phyloP scores from a whole-genome alignment of 2,797 vertebrate species.

The Bufotes viridis region DNA sequence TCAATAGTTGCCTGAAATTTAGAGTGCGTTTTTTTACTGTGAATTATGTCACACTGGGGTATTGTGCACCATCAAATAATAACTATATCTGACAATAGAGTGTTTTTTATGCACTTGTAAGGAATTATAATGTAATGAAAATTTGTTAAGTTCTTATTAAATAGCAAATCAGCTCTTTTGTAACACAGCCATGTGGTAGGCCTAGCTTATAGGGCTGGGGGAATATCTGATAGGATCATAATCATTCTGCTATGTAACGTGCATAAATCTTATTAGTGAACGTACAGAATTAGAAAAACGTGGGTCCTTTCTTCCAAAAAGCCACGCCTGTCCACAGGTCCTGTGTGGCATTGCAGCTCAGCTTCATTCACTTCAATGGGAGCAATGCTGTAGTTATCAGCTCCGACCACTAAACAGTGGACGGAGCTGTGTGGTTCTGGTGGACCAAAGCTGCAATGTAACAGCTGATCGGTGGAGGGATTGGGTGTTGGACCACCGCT shows the following conservation, averaged over 20 bases:
- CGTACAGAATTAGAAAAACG: no score
- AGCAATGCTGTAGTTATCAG: no score
- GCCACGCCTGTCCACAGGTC: no score
- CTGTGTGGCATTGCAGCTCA: no score
- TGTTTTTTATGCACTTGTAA: background rate
- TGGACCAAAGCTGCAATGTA: no score
- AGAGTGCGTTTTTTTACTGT: slow-evolving; percentile 7
- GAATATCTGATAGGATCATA: background rate
- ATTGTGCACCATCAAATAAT: slow-evolving; percentile 1
- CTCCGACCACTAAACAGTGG: no score
- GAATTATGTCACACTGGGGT: background rate
- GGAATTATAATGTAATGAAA: background rate
- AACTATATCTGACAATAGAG: background rate
- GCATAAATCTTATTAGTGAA: background rate
- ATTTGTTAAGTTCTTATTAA: background rate
- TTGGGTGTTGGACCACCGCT: no score
- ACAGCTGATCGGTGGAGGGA: no score
- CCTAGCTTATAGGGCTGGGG: background rate
- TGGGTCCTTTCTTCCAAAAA: no score
- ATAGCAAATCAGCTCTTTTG: background rate
- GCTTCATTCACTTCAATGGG: no score
- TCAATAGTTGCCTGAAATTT: background rate
- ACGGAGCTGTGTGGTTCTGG: no score
- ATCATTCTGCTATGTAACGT: background rate
- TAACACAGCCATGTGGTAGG: background rate